These are phyloP conservation scores for Melipona quadrifasciata DNA, from an alignment of 1,140 invertebrate genomes.

Conservation along the genomic window DNA sequence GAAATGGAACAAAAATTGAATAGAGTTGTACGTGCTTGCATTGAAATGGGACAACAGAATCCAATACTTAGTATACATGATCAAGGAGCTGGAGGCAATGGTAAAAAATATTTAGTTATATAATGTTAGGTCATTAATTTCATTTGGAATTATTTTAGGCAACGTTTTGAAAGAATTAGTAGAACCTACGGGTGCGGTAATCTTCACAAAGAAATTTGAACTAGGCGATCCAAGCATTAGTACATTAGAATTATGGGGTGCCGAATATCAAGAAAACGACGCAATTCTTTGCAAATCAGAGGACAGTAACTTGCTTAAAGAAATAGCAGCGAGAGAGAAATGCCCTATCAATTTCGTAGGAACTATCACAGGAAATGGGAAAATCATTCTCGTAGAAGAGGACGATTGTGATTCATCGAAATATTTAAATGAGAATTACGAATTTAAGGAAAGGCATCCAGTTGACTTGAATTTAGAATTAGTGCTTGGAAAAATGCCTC, in stretches of 20 bases:
- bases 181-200: constrained; percentile 95
- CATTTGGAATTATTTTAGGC: constrained; percentile 80
- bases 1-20: constrained; percentile 99
- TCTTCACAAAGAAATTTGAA: constrained; percentile 93
- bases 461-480: constrained; percentile 95
- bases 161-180: constrained; percentile 98
- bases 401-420: constrained; percentile 75
- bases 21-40: constrained; percentile 94
- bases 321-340: constrained; percentile 92
- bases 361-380: constrained; percentile 93
- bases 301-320: constrained; percentile 85
- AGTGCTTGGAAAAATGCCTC: constrained; percentile 94
- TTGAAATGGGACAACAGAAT: constrained; percentile 91
- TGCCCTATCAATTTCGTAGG: constrained; percentile 97
- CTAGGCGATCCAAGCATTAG: constrained; percentile 97
- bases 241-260: constrained; percentile 97
- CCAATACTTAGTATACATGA: constrained; percentile 97
- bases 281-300: constrained; percentile 90
- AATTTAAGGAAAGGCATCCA: constrained; percentile 82
- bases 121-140: not conserved
- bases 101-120: constrained; percentile 78
- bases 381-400: constrained; percentile 89
- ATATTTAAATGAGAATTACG: constrained; percentile 71
- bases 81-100: constrained; percentile 98
- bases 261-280: constrained; percentile 99